These are phyloP conservation scores for Calyptommatus sinebrachiatus DNA, from an alignment of 2,113 vertebrate genomes.

Conservation along the genomic window DNA sequence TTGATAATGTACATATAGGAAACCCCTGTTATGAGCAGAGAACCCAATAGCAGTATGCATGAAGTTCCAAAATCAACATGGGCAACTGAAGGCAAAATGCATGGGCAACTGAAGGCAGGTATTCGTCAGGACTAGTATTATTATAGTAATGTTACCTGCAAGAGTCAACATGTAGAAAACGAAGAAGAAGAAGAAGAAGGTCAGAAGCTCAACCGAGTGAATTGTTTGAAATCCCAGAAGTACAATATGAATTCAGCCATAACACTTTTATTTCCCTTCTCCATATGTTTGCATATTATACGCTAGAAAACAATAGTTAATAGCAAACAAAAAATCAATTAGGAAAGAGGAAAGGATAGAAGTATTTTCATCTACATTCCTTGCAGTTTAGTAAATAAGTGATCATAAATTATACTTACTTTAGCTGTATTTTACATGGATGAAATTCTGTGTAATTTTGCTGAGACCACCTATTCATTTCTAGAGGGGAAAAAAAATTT, in stretches of 20 bases:
- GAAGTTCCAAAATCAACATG: slow-evolving; percentile 54
- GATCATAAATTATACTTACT: no score
- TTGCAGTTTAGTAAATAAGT: no score
- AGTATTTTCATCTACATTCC: no score
- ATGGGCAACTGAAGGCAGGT: slow-evolving; percentile 13
- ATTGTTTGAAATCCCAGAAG: no score
- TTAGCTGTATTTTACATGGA: no score
- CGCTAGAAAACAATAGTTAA: not conserved
- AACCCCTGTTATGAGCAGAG: slow-evolving; percentile 7
- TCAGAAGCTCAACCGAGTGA: no score
- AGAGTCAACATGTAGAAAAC: slow-evolving; percentile 15
- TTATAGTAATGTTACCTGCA: slow-evolving; percentile 32
- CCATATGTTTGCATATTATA: no score
- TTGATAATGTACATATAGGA: slow-evolving; percentile 36
- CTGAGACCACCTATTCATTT: no score
- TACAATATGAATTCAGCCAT: no score
- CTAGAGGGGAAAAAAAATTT: no score
- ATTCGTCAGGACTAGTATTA: slow-evolving; percentile 12
- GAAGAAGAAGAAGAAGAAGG: slow-evolving; percentile 36
- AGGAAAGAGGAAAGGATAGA: not conserved
- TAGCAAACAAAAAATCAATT: not conserved
- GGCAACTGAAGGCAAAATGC: slow-evolving; percentile 41
- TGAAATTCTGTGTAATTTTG: no score
- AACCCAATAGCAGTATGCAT: slow-evolving; percentile 19
- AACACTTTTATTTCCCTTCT: no score